Conservation (phyloP, 2,113 vertebrate species). For the Octodon degus region DNA sequence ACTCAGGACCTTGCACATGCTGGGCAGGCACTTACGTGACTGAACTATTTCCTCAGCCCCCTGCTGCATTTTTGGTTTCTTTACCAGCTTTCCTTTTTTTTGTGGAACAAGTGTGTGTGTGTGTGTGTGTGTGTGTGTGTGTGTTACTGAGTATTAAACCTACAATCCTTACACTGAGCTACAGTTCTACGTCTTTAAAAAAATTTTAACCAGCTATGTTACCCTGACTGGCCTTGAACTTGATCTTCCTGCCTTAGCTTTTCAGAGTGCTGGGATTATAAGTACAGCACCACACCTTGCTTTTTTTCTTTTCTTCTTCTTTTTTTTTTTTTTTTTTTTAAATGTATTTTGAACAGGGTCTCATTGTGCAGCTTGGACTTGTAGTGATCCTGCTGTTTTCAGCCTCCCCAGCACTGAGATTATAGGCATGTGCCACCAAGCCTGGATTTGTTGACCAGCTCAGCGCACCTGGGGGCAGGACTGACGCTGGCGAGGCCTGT, state of each 20-base stretch:
- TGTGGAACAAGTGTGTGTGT: too few relatives aligned
- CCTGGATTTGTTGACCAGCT: too few relatives aligned
- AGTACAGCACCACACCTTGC: background rate
- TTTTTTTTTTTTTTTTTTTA: background rate
- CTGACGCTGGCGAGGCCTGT: too few relatives aligned
- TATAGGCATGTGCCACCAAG: too few relatives aligned
- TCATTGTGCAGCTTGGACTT: too few relatives aligned
- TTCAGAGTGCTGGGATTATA: background rate
- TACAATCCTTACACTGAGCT: background rate
- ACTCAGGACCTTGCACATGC: too few relatives aligned
- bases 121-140: background rate
- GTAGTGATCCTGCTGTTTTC: too few relatives aligned
- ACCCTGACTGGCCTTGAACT: background rate
- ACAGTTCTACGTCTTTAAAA: background rate
- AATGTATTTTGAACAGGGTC: too few relatives aligned
- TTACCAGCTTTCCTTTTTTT: background rate
- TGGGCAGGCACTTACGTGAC: too few relatives aligned
- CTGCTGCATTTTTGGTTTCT: background rate
- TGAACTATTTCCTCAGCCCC: too few relatives aligned
- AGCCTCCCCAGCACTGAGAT: too few relatives aligned
- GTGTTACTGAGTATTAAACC: background rate
- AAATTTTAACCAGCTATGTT: background rate
- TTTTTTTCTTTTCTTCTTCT: background rate
- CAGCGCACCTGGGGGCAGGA: too few relatives aligned
- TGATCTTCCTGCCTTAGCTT: background rate